These are phyloP conservation scores for Syrphus vitripennis DNA, from an alignment of 2,888 invertebrate species.

Conservation along the genomic window DNA sequence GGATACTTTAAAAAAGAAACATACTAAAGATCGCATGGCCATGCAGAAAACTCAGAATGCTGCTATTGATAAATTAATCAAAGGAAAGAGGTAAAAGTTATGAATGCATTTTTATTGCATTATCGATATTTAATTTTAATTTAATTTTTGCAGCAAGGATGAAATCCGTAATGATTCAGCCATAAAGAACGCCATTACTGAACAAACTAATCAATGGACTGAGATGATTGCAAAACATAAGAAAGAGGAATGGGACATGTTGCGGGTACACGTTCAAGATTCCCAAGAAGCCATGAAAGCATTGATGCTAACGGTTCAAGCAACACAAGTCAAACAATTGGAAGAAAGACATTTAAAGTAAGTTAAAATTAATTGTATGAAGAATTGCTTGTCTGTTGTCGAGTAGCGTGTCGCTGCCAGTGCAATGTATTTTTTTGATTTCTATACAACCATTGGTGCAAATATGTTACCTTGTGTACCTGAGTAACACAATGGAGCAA, in stretches of 20 bases:
- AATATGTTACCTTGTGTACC: too few species aligned
- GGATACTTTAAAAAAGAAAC: constrained; percentile 94
- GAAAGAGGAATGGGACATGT: constrained; percentile 91
- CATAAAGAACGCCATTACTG: constrained; percentile 91
- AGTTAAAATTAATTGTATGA: neutral
- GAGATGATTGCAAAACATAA: constrained; percentile 92
- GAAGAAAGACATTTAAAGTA: constrained; percentile 91
- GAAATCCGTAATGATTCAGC: constrained; percentile 90
- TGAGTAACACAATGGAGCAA: too few species aligned
- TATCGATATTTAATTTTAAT: neutral
- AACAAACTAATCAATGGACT: constrained; percentile 97
- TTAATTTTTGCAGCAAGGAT: constrained; percentile 85
- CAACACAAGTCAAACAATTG: constrained; percentile 92
- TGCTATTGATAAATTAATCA: constrained; percentile 95
- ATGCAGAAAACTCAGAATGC: constrained; percentile 96
- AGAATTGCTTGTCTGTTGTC: neutral
- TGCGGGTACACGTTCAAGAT: constrained; percentile 92
- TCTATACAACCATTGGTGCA: too few species aligned
- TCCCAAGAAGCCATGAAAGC: constrained; percentile 87
- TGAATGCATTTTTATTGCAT: neutral
- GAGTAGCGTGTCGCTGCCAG: too few species aligned
- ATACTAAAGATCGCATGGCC: constrained; percentile 94
- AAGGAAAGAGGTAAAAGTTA: constrained; percentile 95
- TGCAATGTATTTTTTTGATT: too few species aligned
- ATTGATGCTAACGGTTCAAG: constrained; percentile 92